Evolutionary conservation across 1,140 invertebrate genomes (phyloP).

Genomic region (honey bee (Apis mellifera)): DNA sequence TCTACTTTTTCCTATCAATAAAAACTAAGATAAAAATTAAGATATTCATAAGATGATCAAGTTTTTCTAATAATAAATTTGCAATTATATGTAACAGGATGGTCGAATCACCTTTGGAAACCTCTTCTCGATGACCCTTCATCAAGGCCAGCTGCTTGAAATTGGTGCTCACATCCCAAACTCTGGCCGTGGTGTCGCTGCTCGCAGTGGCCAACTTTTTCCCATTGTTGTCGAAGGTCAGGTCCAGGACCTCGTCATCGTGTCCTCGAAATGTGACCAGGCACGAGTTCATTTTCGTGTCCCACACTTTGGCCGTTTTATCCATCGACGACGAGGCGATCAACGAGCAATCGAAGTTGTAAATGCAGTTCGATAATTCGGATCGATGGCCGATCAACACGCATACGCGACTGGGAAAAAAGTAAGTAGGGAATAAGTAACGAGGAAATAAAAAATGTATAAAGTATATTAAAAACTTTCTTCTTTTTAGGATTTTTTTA

Average conservation of each 20-base stretch:
- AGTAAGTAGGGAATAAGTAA: not conserved
- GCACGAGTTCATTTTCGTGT: constrained; percentile 83
- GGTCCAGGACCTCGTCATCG: constrained; percentile 89
- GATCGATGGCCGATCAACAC: constrained; percentile 86
- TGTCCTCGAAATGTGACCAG: constrained; percentile 85
- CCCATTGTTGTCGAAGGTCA: constrained; percentile 88
- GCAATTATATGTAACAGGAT: not conserved
- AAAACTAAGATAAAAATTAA: no score
- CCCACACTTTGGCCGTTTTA: constrained; percentile 89
- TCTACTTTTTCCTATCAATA: no score
- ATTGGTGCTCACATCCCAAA: constrained; percentile 85
- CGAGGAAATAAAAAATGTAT: not conserved
- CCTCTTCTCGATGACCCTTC: constrained; percentile 88
- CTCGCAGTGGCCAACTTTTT: constrained; percentile 87
- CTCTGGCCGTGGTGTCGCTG: constrained; percentile 86
- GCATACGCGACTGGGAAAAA: constrained; percentile 81
- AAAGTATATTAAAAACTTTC: no score
- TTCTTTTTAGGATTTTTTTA: no score
- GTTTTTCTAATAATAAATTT: no score
- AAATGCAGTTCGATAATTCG: constrained; percentile 89
- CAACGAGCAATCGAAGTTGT: constrained; percentile 87
- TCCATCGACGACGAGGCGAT: constrained; percentile 89
- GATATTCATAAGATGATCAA: no score
- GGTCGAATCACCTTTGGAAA: constrained; percentile 84
- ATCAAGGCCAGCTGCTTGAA: constrained; percentile 85